A percentile compares a stretch with the other conserved stretches of the same genome.
phyloP scores from a whole-genome alignment of 2,888 invertebrate genomes.

The Apamea crenata region DNA sequence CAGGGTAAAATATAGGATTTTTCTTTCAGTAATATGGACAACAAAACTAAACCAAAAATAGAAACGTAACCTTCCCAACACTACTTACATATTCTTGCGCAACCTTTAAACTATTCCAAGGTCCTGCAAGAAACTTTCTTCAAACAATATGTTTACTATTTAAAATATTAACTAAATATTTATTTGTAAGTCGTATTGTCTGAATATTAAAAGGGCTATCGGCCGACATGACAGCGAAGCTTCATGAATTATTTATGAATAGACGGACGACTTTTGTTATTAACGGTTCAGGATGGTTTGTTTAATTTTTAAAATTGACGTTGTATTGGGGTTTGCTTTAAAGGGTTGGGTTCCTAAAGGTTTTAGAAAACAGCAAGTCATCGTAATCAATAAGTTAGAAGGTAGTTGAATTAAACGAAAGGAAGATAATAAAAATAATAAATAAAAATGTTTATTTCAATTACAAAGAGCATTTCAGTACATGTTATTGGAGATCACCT shows the following conservation, averaged over 20 bases:
- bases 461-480: no score
- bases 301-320: constrained; percentile 49
- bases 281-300: constrained; percentile 22
- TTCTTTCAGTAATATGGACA: not conserved
- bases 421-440: no score
- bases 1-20: not conserved
- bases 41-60: not conserved
- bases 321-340: constrained; percentile 2
- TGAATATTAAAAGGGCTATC: constrained; percentile 57
- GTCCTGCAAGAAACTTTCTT: constrained; percentile 24
- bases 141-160: constrained; percentile 38
- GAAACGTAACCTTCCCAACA: not conserved
- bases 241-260: constrained; percentile 64
- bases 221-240: constrained; percentile 37
- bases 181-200: constrained; percentile 40
- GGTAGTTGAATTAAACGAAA: not conserved
- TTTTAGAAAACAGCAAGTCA: not conserved
- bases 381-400: not conserved
- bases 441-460: no score
- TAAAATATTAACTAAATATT: constrained; percentile 48
- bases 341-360: not conserved
- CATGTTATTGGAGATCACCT: no score
- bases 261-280: constrained; percentile 48
- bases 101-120: constrained; percentile 7
- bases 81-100: constrained; percentile 24